Base-by-base conservation (phyloP, 2,888 invertebrate species). In the Brachyopa scutellaris region DNA sequence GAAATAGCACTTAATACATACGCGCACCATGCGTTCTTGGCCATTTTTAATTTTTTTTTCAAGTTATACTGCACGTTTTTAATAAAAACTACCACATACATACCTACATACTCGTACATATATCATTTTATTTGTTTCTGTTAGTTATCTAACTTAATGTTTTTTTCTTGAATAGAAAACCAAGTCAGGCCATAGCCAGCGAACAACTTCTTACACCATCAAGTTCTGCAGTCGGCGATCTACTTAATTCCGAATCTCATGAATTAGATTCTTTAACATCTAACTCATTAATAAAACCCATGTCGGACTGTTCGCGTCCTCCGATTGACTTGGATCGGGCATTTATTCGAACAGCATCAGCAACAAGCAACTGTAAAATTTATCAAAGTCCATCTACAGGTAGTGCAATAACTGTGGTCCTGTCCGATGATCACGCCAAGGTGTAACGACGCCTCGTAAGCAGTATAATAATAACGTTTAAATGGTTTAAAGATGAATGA, bases 391-490 rank as follows among this genome's bases (percentile, higher is more conserved):
- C 93, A 66, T 93, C 93, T 36, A 93, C 93, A 84, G 91, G 92
- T 64, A 94, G 94, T 87, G 93, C 93, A 79, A 93, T 94, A 57
- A 94, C 94, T 59, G 93, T 94, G 77, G 92, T 94, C 84, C 89
- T 93, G 86, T 92, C 92, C 76, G 93, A 93, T 84, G 93, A 93
- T 85, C 66, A 67, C 11, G 66, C 62, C 49, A 82, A 72, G 40
- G 53, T 66, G 26, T 82, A 77, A 66, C 59, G 33, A 61, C 23
- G 57, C 17, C 13, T n/a, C 15, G n/a, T 7, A 9, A 17, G 5
- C 6, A 26, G 9, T 55, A 29, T 31, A 36, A n/a, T 36, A 26
- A 6, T 5, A 36, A 11, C 1, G 36, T n/a, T 33, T 36, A 36
- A 36, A n/a, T 36, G 3, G 1, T n/a, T 36, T 36, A 11, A 11